phyloP scores from a whole-genome alignment of 2,113 vertebrate species.

The Erinaceus europaeus region DNA sequence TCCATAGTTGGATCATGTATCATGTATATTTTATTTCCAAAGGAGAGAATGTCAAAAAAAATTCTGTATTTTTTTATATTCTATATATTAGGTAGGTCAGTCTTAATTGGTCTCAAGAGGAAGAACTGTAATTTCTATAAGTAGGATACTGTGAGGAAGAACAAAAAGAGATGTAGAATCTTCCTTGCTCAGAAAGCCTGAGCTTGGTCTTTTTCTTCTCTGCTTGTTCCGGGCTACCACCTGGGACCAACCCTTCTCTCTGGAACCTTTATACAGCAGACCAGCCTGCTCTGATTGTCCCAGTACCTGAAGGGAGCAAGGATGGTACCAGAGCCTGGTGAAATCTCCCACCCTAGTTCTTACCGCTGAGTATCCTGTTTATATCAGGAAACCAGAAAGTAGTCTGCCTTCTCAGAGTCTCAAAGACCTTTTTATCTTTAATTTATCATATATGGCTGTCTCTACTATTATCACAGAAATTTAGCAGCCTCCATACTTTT shows the following conservation, averaged over 20 bases:
- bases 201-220: constrained; percentile 36
- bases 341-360: constrained; percentile 12
- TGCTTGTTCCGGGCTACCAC: constrained; percentile 40
- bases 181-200: neutral
- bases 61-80: constrained; percentile 85
- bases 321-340: neutral
- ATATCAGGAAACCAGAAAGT: constrained; percentile 18
- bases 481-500: constrained; percentile 16
- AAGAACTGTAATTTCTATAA: constrained; percentile 56
- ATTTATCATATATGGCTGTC: neutral
- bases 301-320: neutral
- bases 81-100: constrained; percentile 75
- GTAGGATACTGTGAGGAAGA: constrained; percentile 68
- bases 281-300: constrained; percentile 23
- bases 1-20: constrained; percentile 75
- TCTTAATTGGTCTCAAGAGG: constrained; percentile 75
- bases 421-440: neutral
- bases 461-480: neutral
- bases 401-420: constrained; percentile 26
- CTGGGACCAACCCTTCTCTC: constrained; percentile 55
- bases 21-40: constrained; percentile 82
- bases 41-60: constrained; percentile 73
- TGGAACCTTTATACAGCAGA: constrained; percentile 29
- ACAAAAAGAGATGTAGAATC: constrained; percentile 29
- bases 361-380: constrained; percentile 1